phyloP scores from a whole-genome alignment of 1,140 invertebrate species.

The Panagrolaimus sp. region DNA sequence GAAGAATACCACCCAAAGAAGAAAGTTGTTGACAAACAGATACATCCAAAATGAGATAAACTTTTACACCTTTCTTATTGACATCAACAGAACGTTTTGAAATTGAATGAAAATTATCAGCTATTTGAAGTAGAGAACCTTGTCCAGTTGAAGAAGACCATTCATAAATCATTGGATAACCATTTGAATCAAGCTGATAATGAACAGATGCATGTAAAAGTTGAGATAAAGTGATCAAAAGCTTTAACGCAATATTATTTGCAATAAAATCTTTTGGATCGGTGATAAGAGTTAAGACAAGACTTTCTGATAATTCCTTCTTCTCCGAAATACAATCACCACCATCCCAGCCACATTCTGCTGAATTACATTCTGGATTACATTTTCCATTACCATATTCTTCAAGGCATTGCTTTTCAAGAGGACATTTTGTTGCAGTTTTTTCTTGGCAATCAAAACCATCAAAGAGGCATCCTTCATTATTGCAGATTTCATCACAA shows the following conservation, averaged over 20 bases:
- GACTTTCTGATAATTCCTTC: background rate
- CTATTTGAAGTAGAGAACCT: background rate
- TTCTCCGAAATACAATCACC: background rate
- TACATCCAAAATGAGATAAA: background rate
- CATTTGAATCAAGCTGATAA: background rate
- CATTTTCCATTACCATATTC: slow-evolving; percentile 41
- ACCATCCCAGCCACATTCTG: slow-evolving; percentile 44
- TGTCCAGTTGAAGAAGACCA: background rate
- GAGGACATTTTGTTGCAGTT: slow-evolving; percentile 28
- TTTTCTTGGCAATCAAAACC: slow-evolving; percentile 72
- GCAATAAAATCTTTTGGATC: background rate
- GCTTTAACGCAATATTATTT: background rate
- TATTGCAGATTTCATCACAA: slow-evolving; percentile 83
- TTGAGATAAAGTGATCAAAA: background rate
- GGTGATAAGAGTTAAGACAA: background rate
- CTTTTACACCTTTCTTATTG: background rate
- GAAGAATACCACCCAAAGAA: background rate
- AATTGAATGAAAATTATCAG: too few species aligned
- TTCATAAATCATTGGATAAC: slow-evolving; percentile 1
- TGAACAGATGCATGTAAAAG: background rate
- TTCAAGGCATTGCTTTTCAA: slow-evolving; percentile 29
- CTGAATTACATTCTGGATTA: slow-evolving; percentile 42
- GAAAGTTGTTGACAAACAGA: background rate
- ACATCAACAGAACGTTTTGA: too few species aligned
- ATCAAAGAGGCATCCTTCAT: slow-evolving; percentile 82